Evolutionary conservation across 2,113 vertebrate species (phyloP), one percentile per base, ranked within the genome.

Genomic region (Cebidichthys violaceus): DNA sequence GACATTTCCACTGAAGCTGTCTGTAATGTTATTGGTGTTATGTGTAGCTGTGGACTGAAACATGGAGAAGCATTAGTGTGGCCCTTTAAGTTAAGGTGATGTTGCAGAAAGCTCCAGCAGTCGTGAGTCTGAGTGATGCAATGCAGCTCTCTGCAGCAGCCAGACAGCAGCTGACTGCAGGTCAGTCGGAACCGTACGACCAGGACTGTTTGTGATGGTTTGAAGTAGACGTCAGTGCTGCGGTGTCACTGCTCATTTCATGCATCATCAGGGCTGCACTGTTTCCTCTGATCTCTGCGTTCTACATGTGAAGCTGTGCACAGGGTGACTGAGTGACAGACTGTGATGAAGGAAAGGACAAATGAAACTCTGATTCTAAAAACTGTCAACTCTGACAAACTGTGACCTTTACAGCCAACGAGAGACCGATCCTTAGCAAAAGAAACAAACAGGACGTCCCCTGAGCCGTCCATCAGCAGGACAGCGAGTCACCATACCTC

Each of bases 101-200:
- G 71, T 47, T 74, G 75, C 81, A 66, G 41, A 54, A 41, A 45
- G 35, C 43, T 45, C 15, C 5, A 15, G 29, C 59, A 57, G 65
- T 54, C 65, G 55, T 24, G 68, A 57, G 43, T 66, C 47, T 55
- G 69, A 78, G 68, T 88, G 87, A 88, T 91, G 89, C 84, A 88
- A 71, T 92, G 86, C 90, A 92, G 88, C n/a, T 70, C 77, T 83
- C 84, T 87, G 88, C 86, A 86, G 82, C 61, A 84, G 31, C 22
- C 47, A 72, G 68, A 45, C 43, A 71, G 20, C 29, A 78, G 71
- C 70, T 68, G 66, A 65, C 77, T 84, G 85, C 75, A 70, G 71
- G 82, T 78, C 71, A 77, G 64, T 55, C 39, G 3, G 8, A 84
- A 57, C 33, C 7, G 45, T 47, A 57, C 61, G 10, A 80, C 13